These are phyloP conservation scores for Anguilla anguilla DNA, from an alignment of 2,797 vertebrate species.

Conservation along the genomic window DNA sequence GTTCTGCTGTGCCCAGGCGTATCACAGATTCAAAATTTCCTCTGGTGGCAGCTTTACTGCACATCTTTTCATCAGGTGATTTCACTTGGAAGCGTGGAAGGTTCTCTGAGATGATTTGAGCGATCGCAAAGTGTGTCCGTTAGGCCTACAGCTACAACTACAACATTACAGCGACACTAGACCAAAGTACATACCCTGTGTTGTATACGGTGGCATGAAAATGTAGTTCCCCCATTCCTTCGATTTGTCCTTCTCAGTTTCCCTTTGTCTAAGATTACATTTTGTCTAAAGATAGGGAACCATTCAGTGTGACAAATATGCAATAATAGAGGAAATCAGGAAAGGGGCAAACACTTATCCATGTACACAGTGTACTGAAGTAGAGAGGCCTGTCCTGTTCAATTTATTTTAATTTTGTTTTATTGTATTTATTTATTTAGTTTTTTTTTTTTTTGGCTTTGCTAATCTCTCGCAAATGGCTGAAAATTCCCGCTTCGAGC, in stretches of 20 bases:
- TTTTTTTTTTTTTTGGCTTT: conserved; percentile 2
- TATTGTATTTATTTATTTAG: not conserved
- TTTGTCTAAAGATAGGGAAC: no score
- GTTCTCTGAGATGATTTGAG: not conserved
- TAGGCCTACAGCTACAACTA: not conserved
- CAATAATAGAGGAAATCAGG: no score
- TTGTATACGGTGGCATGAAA: not conserved
- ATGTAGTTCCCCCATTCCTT: no score
- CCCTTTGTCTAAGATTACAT: no score
- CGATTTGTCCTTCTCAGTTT: no score
- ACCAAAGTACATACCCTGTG: not conserved
- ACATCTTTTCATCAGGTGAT: not conserved
- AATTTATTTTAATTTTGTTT: not conserved
- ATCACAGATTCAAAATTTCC: not conserved
- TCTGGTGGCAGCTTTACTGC: not conserved
- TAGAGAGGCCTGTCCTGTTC: not conserved
- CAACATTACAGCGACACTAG: not conserved
- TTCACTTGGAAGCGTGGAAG: not conserved
- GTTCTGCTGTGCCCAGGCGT: not conserved
- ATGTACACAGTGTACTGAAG: no score
- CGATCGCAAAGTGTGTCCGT: not conserved
- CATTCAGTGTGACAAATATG: no score
- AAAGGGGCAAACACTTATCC: no score
- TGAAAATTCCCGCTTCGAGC: not conserved
- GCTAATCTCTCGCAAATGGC: conserved; percentile 1